phyloP scores from a whole-genome alignment of 2,113 vertebrate genomes.

The Hypanus sabinus region DNA sequence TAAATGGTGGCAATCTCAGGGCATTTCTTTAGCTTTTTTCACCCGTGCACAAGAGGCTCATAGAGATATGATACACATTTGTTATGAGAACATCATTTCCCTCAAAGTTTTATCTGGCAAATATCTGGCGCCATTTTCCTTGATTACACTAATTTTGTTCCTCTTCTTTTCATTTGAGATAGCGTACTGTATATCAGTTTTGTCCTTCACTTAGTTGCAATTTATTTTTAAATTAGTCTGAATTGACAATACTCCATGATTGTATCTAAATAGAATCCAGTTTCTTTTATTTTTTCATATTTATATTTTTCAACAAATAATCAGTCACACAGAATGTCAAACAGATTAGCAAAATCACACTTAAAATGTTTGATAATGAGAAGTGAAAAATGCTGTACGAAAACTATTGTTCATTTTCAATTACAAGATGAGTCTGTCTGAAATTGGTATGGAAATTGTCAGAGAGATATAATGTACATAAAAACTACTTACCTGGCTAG shows the following conservation, averaged over 20 bases:
- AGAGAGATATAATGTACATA: background rate
- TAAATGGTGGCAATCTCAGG: background rate
- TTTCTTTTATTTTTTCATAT: background rate
- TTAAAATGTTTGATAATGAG: background rate
- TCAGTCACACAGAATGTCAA: background rate
- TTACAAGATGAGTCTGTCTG: background rate
- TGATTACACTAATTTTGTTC: background rate
- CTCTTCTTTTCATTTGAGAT: background rate
- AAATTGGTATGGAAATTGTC: background rate
- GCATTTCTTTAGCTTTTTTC: background rate
- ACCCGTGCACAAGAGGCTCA: background rate
- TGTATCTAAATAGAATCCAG: background rate
- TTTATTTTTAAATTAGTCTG: background rate
- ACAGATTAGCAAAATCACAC: background rate
- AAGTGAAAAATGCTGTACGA: background rate
- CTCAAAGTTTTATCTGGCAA: background rate
- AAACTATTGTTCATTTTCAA: conserved; percentile 10
- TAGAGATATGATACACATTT: background rate
- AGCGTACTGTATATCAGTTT: background rate
- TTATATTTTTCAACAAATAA: background rate
- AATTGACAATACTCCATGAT: background rate
- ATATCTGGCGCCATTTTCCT: background rate
- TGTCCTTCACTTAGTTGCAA: background rate
- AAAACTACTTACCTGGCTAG: conserved; percentile 62
- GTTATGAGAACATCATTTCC: background rate